A percentile compares a stretch with the other conserved stretches of the same genome.
phyloP scores from a whole-genome alignment of 2,113 vertebrate genomes.

The Trematomus loennbergii region DNA sequence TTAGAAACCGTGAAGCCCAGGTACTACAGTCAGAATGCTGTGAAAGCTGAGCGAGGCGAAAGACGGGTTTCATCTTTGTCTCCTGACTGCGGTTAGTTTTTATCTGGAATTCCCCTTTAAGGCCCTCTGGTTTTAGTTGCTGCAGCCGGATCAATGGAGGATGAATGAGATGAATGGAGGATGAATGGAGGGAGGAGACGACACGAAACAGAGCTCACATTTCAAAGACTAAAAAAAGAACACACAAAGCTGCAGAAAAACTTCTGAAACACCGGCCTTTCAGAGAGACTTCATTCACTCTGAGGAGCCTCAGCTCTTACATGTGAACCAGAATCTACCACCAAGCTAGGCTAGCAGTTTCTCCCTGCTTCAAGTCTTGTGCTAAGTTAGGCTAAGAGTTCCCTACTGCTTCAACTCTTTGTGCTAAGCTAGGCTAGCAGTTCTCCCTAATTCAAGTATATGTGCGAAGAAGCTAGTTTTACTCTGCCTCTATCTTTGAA shows the following conservation, averaged over 20 bases:
- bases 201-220: slow-evolving; percentile 68
- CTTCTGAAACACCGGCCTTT: not conserved
- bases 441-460: too few relatives aligned
- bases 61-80: not conserved
- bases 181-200: slow-evolving; percentile 68
- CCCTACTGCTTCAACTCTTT: not conserved
- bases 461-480: too few relatives aligned
- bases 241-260: slow-evolving; percentile 43
- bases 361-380: not conserved
- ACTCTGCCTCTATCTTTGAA: too few relatives aligned
- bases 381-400: not conserved
- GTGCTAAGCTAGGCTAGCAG: too few relatives aligned
- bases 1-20: too few relatives aligned
- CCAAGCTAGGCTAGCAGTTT: not conserved
- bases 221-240: slow-evolving; percentile 74
- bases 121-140: slow-evolving; percentile 38
- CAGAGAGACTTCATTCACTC: not conserved
- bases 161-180: slow-evolving; percentile 54
- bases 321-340: not conserved
- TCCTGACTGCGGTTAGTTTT: slow-evolving; percentile 7
- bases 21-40: too few relatives aligned
- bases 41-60: too few relatives aligned
- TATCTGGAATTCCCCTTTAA: slow-evolving; percentile 69
- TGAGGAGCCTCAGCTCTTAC: not conserved
- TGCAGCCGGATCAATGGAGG: slow-evolving; percentile 43